A percentile compares a stretch with the other conserved stretches of the same genome.
phyloP scores from a whole-genome alignment of 2,113 vertebrate species.

The Ginglymostoma cirratum region DNA sequence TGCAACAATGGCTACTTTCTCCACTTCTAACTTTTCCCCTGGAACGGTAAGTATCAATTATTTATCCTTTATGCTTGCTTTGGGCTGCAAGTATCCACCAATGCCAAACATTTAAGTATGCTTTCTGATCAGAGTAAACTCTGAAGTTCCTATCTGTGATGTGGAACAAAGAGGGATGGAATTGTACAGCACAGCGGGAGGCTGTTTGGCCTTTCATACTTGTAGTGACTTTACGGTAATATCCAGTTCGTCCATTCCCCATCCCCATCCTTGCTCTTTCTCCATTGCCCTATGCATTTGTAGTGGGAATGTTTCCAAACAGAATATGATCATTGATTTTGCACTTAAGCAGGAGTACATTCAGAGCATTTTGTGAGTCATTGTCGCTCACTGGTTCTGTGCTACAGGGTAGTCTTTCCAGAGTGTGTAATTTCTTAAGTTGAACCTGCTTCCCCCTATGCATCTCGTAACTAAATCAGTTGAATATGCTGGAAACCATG shows the following conservation, averaged over 20 bases:
- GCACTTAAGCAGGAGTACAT: neutral
- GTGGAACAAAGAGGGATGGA: neutral
- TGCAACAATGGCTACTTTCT: neutral
- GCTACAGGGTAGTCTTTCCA: neutral
- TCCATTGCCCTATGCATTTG: neutral
- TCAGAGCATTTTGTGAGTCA: neutral
- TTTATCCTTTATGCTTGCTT: neutral
- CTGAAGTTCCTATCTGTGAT: neutral
- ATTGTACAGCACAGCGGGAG: neutral
- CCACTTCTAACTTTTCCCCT: neutral
- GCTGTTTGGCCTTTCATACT: neutral
- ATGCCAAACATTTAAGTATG: neutral
- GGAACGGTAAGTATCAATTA: neutral
- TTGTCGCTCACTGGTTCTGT: neutral
- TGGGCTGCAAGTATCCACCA: slow-evolving; percentile 8
- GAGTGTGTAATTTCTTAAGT: neutral
- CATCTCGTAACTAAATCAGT: neutral
- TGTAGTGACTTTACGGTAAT: neutral
- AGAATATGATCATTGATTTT: neutral
- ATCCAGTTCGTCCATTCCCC: neutral
- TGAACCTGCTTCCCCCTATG: neutral
- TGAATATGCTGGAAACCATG: neutral
- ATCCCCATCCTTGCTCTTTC: neutral
- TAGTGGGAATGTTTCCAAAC: neutral
- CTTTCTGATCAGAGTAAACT: neutral